Base-by-base conservation (phyloP, 92 coral and sea anemone genomes). In the Pocillopora meandrina region DNA sequence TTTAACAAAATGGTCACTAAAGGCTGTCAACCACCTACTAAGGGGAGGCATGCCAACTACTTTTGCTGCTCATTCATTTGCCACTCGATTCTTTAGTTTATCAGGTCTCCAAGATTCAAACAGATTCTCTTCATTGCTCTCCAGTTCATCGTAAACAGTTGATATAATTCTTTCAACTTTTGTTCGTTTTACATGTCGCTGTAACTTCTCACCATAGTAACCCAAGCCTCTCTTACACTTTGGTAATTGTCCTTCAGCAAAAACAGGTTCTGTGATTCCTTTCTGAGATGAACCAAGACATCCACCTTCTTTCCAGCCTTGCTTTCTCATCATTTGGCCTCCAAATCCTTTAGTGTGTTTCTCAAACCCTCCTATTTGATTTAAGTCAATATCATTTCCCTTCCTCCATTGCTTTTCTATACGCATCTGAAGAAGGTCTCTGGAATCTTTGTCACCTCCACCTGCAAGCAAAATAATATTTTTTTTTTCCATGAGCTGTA, bases 311-410 rank as follows among this genome's bases (percentile, higher is more conserved):
- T 47, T 86, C 99, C 99, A 97, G 5, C 99, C 99, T 69, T 95
- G 98, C 19, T 78, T 89, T 18, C 91, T 92, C 99, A 97, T 95
- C 56, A 97, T 60, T 12, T 72, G 85, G 52, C 99, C 95, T 34
- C 98, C 99, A 86, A 97, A 87, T 33, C 98, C 99, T 82, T 86
- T 89, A 0, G 99, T 97, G 78, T 92, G 78, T 76, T 89, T 97
- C 81, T 97, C 99, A 97, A 97, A 97, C 19, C 93, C 95, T 35
- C 99, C 99, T 56, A 95, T 91, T 78, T 90, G 90, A 87, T 88
- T 90, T 23, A 79, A 80, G 71, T 88, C 92, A 56, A 90, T 90
- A 65, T 90, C 88, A 68, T 92, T 90, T 17, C 95, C 98, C 59
- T 88, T 84, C 83, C 88, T 74, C 96, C 99, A 87, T 78, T 97